These are phyloP conservation scores for Deilephila elpenor DNA, from an alignment of 2,888 invertebrate genomes.

Conservation along the genomic window DNA sequence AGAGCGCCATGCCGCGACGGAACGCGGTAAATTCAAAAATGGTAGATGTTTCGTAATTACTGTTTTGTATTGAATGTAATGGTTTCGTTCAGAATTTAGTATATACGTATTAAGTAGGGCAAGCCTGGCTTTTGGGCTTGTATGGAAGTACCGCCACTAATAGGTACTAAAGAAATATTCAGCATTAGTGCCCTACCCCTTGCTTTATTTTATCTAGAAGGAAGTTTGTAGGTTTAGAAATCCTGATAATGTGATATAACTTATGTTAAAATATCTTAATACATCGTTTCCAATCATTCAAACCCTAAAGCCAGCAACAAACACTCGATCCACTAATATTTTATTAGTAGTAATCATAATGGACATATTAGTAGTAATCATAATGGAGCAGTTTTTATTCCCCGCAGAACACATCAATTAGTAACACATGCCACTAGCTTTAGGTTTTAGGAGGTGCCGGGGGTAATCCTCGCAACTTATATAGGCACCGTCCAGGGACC, in stretches of 20 bases:
- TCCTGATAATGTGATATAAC: not conserved
- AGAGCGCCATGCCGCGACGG: too few species aligned
- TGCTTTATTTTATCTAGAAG: too few species aligned
- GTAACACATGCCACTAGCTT: slow-evolving; percentile 72
- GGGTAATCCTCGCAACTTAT: slow-evolving; percentile 64
- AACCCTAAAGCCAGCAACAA: not conserved
- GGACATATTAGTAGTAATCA: slow-evolving; percentile 41
- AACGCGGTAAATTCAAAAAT: too few species aligned
- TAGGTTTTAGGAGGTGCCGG: slow-evolving; percentile 67
- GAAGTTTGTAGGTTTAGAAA: too few species aligned
- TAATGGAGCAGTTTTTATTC: slow-evolving; percentile 78
- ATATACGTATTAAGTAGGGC: too few species aligned
- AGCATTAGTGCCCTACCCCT: too few species aligned
- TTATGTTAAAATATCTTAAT: not conserved
- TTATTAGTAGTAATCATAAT: slow-evolving; percentile 55
- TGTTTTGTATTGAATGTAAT: too few species aligned
- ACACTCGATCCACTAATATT: slow-evolving; percentile 1
- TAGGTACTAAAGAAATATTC: too few species aligned
- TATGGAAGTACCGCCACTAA: too few species aligned
- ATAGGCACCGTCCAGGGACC: slow-evolving; percentile 51
- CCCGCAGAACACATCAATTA: slow-evolving; percentile 72
- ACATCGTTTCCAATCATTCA: not conserved
- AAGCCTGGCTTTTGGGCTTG: too few species aligned
- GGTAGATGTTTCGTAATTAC: too few species aligned
- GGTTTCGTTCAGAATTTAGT: too few species aligned